A percentile compares a stretch with the other conserved stretches of the same genome.
Evolutionary conservation across 2,888 invertebrate genomes (phyloP).

Genomic region (Thyatira batis): DNA sequence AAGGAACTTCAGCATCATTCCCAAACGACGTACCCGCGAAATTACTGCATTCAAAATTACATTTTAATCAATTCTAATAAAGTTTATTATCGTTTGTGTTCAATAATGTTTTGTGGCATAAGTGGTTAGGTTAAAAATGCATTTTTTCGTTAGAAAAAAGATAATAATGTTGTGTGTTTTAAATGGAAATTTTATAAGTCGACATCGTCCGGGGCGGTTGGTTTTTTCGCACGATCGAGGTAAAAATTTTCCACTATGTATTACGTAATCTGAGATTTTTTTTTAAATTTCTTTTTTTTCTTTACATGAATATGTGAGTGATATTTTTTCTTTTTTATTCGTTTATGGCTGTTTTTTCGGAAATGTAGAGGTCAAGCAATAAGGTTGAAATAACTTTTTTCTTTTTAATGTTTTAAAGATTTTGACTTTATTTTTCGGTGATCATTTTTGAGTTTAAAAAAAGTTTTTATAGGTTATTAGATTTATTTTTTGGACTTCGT

Average conservation of each 20-base stretch:
- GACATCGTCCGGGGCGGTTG: conserved; percentile 65
- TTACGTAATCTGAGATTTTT: conserved; percentile 50
- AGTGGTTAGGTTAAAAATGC: conserved; percentile 37
- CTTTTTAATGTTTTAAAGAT: not conserved
- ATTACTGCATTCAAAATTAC: conserved; percentile 27
- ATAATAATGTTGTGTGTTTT: conserved; percentile 77
- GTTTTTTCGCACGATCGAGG: conserved; percentile 55
- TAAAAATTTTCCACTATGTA: conserved; percentile 67
- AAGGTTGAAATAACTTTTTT: not conserved
- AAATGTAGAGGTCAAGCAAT: not conserved
- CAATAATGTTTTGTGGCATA: conserved; percentile 34
- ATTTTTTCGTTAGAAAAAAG: conserved; percentile 79
- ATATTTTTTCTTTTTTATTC: not conserved
- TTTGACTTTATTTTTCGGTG: not conserved
- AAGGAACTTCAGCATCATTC: conserved; percentile 45
- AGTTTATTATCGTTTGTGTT: conserved; percentile 29
- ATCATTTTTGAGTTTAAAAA: too few species aligned
- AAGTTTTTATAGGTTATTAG: too few species aligned
- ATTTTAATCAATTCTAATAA: conserved; percentile 32
- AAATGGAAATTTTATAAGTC: conserved; percentile 80
- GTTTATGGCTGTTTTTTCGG: not conserved
- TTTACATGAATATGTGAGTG: conserved; percentile 5
- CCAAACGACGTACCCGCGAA: conserved; percentile 46
- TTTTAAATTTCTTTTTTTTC: conserved; percentile 16
- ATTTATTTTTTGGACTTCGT: not conserved